These are phyloP conservation scores for Leistus spinibarbis DNA, from an alignment of 2,888 invertebrate genomes.

Conservation along the genomic window DNA sequence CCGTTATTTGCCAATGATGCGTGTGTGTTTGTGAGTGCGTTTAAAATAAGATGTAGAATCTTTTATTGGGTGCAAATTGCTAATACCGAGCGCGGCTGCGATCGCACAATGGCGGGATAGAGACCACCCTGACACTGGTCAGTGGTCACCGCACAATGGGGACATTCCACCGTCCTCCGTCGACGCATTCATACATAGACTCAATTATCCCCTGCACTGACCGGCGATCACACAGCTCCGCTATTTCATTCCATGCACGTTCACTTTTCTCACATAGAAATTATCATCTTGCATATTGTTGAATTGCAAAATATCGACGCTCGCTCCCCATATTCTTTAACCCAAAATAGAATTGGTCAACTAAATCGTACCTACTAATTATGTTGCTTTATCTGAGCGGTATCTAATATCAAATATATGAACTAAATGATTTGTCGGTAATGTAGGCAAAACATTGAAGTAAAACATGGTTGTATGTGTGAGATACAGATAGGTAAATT, in stretches of 20 bases:
- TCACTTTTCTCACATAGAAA: neutral
- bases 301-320: neutral
- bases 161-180: slow-evolving; percentile 19
- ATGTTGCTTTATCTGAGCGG: too few species aligned
- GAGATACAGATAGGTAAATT: too few species aligned
- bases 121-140: slow-evolving; percentile 28
- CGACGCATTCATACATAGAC: slow-evolving; percentile 22
- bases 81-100: slow-evolving; percentile 21
- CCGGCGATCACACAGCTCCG: too few species aligned
- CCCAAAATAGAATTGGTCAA: too few species aligned
- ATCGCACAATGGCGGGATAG: neutral
- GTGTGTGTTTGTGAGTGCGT: slow-evolving; percentile 20
- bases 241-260: too few species aligned
- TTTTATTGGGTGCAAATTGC: slow-evolving; percentile 39
- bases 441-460: too few species aligned
- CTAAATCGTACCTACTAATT: too few species aligned
- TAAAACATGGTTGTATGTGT: too few species aligned
- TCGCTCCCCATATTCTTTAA: too few species aligned
- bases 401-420: too few species aligned
- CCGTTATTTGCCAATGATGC: too few species aligned
- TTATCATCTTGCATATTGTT: neutral
- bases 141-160: slow-evolving; percentile 20
- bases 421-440: too few species aligned
- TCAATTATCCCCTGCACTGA: slow-evolving; percentile 6
- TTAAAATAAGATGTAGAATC: slow-evolving; percentile 39